Evolutionary conservation across 2,113 vertebrate species (phyloP).

Genomic region (Salvator merianae): DNA sequence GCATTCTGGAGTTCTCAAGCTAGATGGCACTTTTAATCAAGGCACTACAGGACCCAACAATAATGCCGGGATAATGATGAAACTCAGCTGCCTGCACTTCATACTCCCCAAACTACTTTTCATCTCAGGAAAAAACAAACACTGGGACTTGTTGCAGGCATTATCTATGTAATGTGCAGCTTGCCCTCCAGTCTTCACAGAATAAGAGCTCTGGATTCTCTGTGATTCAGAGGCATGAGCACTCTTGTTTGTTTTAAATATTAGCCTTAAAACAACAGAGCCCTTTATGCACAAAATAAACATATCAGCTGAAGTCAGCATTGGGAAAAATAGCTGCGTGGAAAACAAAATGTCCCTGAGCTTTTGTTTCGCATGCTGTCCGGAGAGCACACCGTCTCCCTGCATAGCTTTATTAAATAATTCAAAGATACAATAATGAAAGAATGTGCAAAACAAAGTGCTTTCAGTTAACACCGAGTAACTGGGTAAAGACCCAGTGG

Average conservation of each 20-base stretch:
- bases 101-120: neutral
- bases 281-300: constrained; percentile 10
- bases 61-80: constrained; percentile 38
- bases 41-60: neutral
- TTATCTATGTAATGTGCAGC: neutral
- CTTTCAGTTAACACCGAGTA: constrained; percentile 47
- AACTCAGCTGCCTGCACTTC: neutral
- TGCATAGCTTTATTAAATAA: constrained; percentile 53
- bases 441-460: constrained; percentile 16
- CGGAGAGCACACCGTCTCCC: constrained; percentile 33
- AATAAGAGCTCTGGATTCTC: neutral
- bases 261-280: constrained; percentile 35
- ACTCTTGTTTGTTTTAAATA: neutral
- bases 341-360: constrained; percentile 30
- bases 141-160: neutral
- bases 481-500: constrained; percentile 36
- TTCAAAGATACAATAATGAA: constrained; percentile 43
- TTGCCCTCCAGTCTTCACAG: neutral
- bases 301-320: constrained; percentile 25
- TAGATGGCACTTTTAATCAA: constrained; percentile 35
- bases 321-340: constrained; percentile 27
- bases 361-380: constrained; percentile 28
- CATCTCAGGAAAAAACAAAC: neutral
- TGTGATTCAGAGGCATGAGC: neutral
- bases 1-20: constrained; percentile 50